These are phyloP conservation scores for Platyscapa corneri DNA, from an alignment of 1,140 invertebrate genomes.

Conservation along the genomic window DNA sequence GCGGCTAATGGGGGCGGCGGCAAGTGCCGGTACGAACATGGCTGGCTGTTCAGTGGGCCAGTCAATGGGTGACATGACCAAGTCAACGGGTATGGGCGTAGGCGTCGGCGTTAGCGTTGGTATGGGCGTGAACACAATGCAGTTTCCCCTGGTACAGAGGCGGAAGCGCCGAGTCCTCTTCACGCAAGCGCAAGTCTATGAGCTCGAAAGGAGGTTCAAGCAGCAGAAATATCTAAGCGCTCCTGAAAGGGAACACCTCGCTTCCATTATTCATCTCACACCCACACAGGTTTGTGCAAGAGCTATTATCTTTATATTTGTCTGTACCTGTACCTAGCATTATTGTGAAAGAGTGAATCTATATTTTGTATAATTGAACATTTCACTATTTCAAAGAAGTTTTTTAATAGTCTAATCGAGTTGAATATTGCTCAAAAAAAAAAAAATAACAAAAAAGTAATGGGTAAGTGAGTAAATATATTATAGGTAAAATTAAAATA, in stretches of 20 bases:
- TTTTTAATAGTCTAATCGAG: too few species aligned
- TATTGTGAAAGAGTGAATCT: neutral
- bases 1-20: constrained; percentile 89
- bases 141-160: constrained; percentile 91
- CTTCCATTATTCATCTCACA: constrained; percentile 93
- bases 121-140: constrained; percentile 90
- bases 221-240: constrained; percentile 96
- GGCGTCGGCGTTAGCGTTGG: constrained; percentile 82
- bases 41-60: constrained; percentile 78
- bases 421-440: neutral
- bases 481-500: too few species aligned
- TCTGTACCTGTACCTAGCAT: neutral
- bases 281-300: constrained; percentile 89
- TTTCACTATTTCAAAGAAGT: neutral
- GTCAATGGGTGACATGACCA: constrained; percentile 88
- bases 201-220: constrained; percentile 97
- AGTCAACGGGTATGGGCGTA: constrained; percentile 77
- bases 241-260: constrained; percentile 96
- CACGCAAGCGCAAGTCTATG: constrained; percentile 98
- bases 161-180: constrained; percentile 97
- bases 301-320: constrained; percentile 21
- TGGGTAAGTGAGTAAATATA: too few species aligned
- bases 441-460: neutral
- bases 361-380: neutral
- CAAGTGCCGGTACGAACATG: constrained; percentile 81